These are phyloP conservation scores for Macroramphosus scolopax DNA, from an alignment of 2,797 vertebrate species.

Conservation along the genomic window DNA sequence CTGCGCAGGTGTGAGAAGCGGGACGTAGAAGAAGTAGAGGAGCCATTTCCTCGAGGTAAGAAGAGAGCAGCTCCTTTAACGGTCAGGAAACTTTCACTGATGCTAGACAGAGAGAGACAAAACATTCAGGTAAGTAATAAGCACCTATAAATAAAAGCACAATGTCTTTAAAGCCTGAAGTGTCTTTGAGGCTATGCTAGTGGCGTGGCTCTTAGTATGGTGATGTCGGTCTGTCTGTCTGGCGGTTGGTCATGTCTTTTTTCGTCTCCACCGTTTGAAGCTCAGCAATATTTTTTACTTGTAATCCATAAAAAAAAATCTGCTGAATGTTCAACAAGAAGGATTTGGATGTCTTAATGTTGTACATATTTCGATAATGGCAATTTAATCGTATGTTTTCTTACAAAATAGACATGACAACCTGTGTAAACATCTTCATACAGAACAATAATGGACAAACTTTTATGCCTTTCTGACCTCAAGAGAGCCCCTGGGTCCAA, in stretches of 20 bases:
- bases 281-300: too few relatives aligned
- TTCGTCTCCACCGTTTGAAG: too few relatives aligned
- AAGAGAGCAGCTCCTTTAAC: slow-evolving; percentile 99
- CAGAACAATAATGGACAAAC: slow-evolving; percentile 25
- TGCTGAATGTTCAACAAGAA: slow-evolving; percentile 4
- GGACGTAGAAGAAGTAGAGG: slow-evolving; percentile 83
- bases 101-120: slow-evolving; percentile 73
- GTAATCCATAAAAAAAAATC: too few relatives aligned
- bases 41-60: slow-evolving; percentile 95
- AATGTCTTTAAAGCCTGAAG: background rate
- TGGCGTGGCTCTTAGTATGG: too few relatives aligned
- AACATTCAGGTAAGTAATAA: background rate
- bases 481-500: slow-evolving; percentile 29
- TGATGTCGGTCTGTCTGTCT: too few relatives aligned
- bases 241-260: too few relatives aligned
- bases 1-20: slow-evolving; percentile 90
- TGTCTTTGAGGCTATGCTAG: background rate
- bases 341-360: background rate
- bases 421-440: slow-evolving; percentile 25
- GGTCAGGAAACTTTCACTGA: slow-evolving; percentile 98
- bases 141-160: background rate
- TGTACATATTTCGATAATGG: slow-evolving; percentile 13
- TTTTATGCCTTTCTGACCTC: slow-evolving; percentile 18
- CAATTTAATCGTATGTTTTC: slow-evolving; percentile 19
- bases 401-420: slow-evolving; percentile 16